Evolutionary conservation across 1,140 invertebrate species (phyloP).

Genomic region (Portunus trituberculatus): DNA sequence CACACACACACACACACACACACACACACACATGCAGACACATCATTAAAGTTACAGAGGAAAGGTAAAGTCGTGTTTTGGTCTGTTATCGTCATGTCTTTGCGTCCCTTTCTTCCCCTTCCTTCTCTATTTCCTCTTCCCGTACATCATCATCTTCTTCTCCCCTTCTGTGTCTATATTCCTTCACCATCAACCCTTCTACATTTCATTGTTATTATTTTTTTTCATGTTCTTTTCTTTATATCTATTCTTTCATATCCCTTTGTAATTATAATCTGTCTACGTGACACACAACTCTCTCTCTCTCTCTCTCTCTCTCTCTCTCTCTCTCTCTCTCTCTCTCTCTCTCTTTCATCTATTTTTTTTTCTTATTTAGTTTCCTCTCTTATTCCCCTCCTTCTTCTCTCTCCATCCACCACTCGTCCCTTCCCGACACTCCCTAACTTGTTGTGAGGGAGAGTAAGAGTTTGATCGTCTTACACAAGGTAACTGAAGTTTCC

Average conservation of each 20-base stretch:
- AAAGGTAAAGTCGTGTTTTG: no score
- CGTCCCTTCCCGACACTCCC: neutral
- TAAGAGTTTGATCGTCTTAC: no score
- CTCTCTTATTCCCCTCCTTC: no score
- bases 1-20: constrained; percentile 44
- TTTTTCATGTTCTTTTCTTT: neutral
- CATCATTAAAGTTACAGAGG: no score
- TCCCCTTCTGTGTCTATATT: neutral
- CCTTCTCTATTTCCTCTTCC: neutral
- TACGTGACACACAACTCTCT: neutral
- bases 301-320: neutral
- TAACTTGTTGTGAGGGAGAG: neutral
- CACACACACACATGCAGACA: constrained; percentile 16
- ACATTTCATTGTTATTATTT: no score
- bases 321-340: constrained; percentile 13
- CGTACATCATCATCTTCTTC: neutral
- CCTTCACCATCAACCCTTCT: no score
- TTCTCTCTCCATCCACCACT: neutral
- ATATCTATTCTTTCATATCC: no score
- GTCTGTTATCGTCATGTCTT: neutral
- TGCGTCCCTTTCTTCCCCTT: neutral
- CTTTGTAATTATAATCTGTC: no score
- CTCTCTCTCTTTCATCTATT: neutral
- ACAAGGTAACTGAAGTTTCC: no score
- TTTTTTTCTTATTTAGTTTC: neutral